Percentiles rank a stretch among this genome's conserved stretches.
These are phyloP conservation scores for Dermochelys coriacea DNA, from an alignment of 2,797 vertebrate genomes.

Conservation along the genomic window DNA sequence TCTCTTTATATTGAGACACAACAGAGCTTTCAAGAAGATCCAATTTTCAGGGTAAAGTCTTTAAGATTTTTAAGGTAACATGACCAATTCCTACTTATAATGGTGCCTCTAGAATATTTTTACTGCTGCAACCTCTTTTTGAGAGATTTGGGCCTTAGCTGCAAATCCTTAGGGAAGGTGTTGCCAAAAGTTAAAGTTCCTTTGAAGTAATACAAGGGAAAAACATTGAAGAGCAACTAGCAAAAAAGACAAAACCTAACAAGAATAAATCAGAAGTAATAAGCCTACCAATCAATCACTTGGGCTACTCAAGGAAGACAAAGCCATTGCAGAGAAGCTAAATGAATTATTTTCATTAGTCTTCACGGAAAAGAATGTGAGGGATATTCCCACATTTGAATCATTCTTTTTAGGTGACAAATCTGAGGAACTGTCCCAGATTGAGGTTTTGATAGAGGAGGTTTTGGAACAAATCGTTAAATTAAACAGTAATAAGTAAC, in stretches of 20 bases:
- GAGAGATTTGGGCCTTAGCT: not conserved
- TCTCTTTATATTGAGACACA: not conserved
- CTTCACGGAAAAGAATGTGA: not conserved
- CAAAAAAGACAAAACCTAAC: not conserved
- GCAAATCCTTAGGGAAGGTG: not conserved
- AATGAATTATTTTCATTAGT: not conserved
- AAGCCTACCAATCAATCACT: not conserved
- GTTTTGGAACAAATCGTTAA: not conserved
- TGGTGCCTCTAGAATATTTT: not conserved
- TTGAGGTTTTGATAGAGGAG: not conserved
- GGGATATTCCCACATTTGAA: not conserved
- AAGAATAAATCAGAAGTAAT: not conserved
- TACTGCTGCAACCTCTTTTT: not conserved
- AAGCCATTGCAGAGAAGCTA: not conserved
- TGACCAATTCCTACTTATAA: not conserved
- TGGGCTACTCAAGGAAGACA: not conserved
- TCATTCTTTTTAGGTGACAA: not conserved
- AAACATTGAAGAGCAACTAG: not conserved
- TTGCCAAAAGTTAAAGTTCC: not conserved
- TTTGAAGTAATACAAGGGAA: not conserved
- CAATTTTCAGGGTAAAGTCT: not conserved
- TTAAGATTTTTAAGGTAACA: not conserved
- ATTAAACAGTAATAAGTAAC: not conserved
- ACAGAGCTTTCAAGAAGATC: not conserved
- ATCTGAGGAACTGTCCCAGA: not conserved